Percentiles rank a stretch among this genome's conserved stretches.
phyloP scores from a whole-genome alignment of 2,113 vertebrate species.

The Halcyon senegalensis region DNA sequence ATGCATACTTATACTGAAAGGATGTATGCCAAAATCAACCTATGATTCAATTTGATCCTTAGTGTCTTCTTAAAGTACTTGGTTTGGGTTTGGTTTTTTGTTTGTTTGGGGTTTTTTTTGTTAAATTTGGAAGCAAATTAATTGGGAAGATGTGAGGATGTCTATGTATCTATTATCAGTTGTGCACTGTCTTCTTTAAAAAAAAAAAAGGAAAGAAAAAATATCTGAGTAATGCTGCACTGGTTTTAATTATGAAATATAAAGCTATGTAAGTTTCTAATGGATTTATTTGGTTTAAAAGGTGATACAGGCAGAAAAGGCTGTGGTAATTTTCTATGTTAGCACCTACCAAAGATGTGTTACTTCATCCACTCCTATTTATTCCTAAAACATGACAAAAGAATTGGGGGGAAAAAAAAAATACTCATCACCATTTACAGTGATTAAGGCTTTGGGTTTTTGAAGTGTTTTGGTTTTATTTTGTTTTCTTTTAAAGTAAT shows the following conservation, averaged over 20 bases:
- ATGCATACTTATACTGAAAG: neutral
- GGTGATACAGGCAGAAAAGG: neutral
- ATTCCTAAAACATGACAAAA: neutral
- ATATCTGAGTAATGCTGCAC: neutral
- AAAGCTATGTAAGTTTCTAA: neutral
- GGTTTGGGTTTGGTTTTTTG: neutral
- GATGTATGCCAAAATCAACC: accelerated
- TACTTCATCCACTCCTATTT: neutral
- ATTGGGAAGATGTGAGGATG: neutral
- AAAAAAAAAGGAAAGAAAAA: too few relatives aligned
- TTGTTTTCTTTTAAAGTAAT: neutral
- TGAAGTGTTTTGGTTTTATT: too few relatives aligned
- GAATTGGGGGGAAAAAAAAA: neutral
- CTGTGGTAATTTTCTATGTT: neutral
- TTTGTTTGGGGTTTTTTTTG: neutral
- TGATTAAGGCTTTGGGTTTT: too few relatives aligned
- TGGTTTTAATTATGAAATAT: neutral
- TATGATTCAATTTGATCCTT: neutral
- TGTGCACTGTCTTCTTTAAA: neutral
- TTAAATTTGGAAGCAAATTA: neutral
- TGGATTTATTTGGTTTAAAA: neutral
- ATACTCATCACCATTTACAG: neutral
- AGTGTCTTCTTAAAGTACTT: neutral
- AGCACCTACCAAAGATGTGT: neutral
- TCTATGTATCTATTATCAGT: neutral